These are phyloP conservation scores for Onychostruthus taczanowskii DNA, from an alignment of 2,113 vertebrate species.

Conservation along the genomic window DNA sequence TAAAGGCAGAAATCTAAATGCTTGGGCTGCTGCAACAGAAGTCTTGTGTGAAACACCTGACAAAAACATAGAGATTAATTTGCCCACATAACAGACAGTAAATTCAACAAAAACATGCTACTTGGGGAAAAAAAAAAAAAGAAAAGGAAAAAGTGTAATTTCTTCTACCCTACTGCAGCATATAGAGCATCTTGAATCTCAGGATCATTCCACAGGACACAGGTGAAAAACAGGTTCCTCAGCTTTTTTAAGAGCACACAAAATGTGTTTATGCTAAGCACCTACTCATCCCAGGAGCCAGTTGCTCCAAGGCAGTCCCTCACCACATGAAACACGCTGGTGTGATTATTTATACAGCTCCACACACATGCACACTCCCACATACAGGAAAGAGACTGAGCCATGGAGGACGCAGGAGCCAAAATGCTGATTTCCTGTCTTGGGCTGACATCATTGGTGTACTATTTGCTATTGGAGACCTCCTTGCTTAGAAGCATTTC, in stretches of 20 bases:
- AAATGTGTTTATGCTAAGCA: neutral
- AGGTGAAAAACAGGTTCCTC: neutral
- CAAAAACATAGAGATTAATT: neutral
- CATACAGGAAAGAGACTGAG: neutral
- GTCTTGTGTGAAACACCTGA: slow-evolving; percentile 28
- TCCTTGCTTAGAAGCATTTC: neutral
- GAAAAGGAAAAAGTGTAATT: neutral
- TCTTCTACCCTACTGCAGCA: neutral
- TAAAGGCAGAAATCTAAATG: slow-evolving; percentile 2
- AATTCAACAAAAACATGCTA: neutral
- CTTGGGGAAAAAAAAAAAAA: neutral
- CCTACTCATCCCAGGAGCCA: neutral
- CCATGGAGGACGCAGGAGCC: neutral
- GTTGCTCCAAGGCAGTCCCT: neutral
- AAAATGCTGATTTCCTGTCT: slow-evolving; percentile 37
- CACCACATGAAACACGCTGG: neutral
- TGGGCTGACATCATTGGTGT: neutral
- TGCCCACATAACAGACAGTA: neutral
- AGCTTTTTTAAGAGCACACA: neutral
- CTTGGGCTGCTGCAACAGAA: neutral
- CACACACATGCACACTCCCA: neutral
- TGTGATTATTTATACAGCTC: neutral
- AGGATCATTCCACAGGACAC: neutral
- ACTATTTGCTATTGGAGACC: slow-evolving; percentile 48
- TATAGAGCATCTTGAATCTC: neutral